Conservation (phyloP, 2,797 vertebrate species). For the Tragopan temminckii region DNA sequence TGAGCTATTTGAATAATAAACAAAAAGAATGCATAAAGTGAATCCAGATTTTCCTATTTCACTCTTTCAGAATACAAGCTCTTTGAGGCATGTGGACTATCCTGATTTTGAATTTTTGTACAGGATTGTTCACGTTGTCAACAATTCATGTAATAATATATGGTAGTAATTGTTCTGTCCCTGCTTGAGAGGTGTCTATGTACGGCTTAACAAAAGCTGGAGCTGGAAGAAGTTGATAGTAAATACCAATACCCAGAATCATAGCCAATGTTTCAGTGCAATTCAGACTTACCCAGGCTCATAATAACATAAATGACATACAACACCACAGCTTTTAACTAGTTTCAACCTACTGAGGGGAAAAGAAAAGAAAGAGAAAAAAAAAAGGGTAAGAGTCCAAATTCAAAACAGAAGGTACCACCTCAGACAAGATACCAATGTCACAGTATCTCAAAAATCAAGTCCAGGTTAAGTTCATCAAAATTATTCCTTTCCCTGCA, state of each 20-base stretch:
- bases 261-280: background rate
- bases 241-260: background rate
- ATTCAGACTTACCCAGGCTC: background rate
- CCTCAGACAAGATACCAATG: background rate
- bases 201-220: background rate
- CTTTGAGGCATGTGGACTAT: background rate
- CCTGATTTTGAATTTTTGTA: background rate
- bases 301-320: background rate
- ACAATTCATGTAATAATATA: background rate
- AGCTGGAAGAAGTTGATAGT: background rate
- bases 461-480: background rate
- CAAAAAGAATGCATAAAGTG: constrained; percentile 60
- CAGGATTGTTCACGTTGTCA: background rate
- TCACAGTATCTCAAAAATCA: background rate
- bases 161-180: background rate
- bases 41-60: constrained; percentile 62
- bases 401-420: background rate
- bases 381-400: background rate
- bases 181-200: background rate
- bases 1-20: constrained; percentile 65
- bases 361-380: background rate
- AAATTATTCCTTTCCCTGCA: background rate
- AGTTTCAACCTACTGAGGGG: background rate
- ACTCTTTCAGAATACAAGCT: background rate
- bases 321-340: background rate